phyloP scores from a whole-genome alignment of 2,888 invertebrate genomes.

The Synergus itoensis region DNA sequence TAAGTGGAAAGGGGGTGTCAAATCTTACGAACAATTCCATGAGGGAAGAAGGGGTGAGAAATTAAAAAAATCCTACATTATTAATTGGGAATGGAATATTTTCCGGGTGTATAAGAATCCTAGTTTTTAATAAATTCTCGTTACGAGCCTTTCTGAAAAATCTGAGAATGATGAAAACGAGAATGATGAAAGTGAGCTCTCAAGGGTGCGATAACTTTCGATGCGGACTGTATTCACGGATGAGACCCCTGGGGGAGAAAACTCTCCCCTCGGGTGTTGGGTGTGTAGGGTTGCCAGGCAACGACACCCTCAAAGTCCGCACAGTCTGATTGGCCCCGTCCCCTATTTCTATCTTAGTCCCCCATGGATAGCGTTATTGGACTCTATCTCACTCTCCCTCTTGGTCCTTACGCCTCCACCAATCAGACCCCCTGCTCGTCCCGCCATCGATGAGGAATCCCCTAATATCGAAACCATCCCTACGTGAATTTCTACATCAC shows the following conservation, averaged over 20 bases:
- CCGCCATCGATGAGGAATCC: slow-evolving; percentile 41
- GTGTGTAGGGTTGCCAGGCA: slow-evolving; percentile 73
- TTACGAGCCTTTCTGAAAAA: not conserved
- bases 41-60: no score
- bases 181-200: slow-evolving; percentile 9
- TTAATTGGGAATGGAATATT: no score
- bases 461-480: not conserved
- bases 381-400: slow-evolving; percentile 51
- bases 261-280: slow-evolving; percentile 63
- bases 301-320: slow-evolving; percentile 66
- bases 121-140: not conserved
- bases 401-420: slow-evolving; percentile 52
- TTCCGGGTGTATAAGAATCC: no score
- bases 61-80: no score
- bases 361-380: slow-evolving; percentile 23
- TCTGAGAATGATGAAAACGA: slow-evolving; percentile 39
- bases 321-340: slow-evolving; percentile 72
- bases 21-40: no score
- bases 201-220: slow-evolving; percentile 54
- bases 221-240: slow-evolving; percentile 57
- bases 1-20: no score
- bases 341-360: slow-evolving; percentile 66
- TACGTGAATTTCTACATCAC: not conserved
- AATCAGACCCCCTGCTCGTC: slow-evolving; percentile 47
- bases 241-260: slow-evolving; percentile 59